These are phyloP conservation scores for Neolamprologus sp. DNA, from an alignment of 2,113 vertebrate species.

Conservation along the genomic window DNA sequence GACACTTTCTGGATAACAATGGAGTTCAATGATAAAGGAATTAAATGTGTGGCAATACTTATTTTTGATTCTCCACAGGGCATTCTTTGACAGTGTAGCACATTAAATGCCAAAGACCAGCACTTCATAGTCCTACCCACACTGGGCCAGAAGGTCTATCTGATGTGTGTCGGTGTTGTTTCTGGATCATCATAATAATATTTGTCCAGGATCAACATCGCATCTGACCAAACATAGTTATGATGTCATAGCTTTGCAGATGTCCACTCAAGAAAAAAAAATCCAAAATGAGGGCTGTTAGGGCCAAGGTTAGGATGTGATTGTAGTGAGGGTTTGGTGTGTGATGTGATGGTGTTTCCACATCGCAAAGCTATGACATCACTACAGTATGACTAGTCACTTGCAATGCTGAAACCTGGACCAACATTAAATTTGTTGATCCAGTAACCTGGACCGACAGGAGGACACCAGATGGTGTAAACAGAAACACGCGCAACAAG, in stretches of 20 bases:
- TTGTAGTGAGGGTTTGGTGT: not conserved
- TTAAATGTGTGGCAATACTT: not conserved
- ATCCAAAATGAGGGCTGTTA: not conserved
- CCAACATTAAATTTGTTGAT: not conserved
- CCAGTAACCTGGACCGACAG: not conserved
- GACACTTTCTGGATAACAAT: not conserved
- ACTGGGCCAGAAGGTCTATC: not conserved
- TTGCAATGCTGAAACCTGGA: not conserved
- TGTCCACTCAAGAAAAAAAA: not conserved
- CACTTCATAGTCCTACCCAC: not conserved
- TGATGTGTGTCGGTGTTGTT: not conserved
- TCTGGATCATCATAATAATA: not conserved
- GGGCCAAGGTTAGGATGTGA: not conserved
- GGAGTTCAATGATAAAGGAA: not conserved
- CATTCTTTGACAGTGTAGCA: not conserved
- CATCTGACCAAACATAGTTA: not conserved
- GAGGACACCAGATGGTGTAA: not conserved
- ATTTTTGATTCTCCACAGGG: not conserved
- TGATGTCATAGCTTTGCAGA: not conserved
- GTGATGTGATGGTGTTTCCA: not conserved
- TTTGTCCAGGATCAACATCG: not conserved
- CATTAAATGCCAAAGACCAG: not conserved
- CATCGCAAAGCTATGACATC: not conserved
- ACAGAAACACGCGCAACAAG: not conserved
- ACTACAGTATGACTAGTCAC: not conserved